These are phyloP conservation scores for Osmoderma eremita DNA, from an alignment of 2,888 invertebrate species.

Conservation along the genomic window DNA sequence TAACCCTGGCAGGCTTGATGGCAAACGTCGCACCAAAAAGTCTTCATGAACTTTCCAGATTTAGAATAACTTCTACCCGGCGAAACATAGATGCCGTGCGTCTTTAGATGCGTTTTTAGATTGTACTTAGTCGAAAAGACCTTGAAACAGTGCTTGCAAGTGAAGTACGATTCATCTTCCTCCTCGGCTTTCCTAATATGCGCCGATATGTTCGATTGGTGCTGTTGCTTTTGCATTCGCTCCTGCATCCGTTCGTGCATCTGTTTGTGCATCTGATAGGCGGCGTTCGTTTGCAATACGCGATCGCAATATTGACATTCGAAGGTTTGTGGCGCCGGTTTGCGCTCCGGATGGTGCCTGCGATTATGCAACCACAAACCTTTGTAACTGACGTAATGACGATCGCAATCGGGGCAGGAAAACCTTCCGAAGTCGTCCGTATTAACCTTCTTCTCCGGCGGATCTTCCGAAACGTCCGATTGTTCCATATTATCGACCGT, in stretches of 20 bases:
- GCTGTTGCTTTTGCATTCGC: slow-evolving; percentile 20
- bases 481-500: background rate
- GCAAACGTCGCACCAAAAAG: slow-evolving; percentile 72
- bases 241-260: slow-evolving; percentile 55
- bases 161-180: slow-evolving; percentile 58
- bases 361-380: slow-evolving; percentile 59
- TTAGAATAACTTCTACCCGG: slow-evolving; percentile 51
- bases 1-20: slow-evolving; percentile 70
- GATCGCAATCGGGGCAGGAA: slow-evolving; percentile 67
- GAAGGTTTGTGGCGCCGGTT: slow-evolving; percentile 45
- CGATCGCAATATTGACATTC: slow-evolving; percentile 57
- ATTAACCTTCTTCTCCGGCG: slow-evolving; percentile 59
- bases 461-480: slow-evolving; percentile 59
- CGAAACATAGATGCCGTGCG: slow-evolving; percentile 62
- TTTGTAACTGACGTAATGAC: slow-evolving; percentile 60
- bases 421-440: slow-evolving; percentile 61
- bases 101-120: slow-evolving; percentile 64
- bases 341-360: slow-evolving; percentile 55
- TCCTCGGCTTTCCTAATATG: slow-evolving; percentile 44
- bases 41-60: slow-evolving; percentile 52
- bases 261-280: slow-evolving; percentile 57
- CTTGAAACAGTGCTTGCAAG: slow-evolving; percentile 66
- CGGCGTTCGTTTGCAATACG: slow-evolving; percentile 55
- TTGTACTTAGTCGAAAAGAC: slow-evolving; percentile 63
- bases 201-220: background rate